A percentile compares a stretch with the other conserved stretches of the same genome.
phyloP scores from a whole-genome alignment of 2,113 vertebrate species.

The Eolophus roseicapilla region DNA sequence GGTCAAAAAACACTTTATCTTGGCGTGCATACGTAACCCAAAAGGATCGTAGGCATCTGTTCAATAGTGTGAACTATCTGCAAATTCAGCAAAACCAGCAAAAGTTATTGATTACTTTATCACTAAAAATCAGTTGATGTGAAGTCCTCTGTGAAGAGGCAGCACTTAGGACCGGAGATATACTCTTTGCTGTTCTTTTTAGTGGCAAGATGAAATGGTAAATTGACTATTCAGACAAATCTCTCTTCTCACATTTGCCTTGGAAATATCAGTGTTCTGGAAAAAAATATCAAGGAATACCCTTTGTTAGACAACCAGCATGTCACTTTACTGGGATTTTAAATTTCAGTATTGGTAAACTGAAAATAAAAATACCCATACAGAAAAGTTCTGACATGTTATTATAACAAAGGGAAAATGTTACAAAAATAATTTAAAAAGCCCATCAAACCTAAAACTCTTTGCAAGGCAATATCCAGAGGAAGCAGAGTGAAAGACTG shows the following conservation, averaged over 20 bases:
- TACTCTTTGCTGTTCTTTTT: not conserved
- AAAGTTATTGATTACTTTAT: conserved; percentile 24
- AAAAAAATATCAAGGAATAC: not conserved
- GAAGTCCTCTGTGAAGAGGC: conserved; percentile 18
- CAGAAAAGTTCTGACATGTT: not conserved
- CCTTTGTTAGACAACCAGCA: not conserved
- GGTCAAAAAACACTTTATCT: conserved; percentile 21
- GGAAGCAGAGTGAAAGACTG: not conserved
- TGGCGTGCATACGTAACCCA: not conserved
- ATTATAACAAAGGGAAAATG: not conserved
- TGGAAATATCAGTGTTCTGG: conserved; percentile 7
- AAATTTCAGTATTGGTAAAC: not conserved
- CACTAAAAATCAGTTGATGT: conserved; percentile 59
- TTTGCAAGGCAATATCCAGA: not conserved
- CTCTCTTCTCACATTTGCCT: conserved; percentile 15
- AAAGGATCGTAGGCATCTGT: not conserved
- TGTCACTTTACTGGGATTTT: not conserved
- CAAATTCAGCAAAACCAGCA: conserved; percentile 28
- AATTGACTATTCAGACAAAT: conserved; percentile 44
- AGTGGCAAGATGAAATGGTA: conserved; percentile 9
- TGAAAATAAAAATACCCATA: not conserved
- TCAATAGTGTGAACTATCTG: not conserved
- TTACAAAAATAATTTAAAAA: not conserved
- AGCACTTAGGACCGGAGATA: not conserved
- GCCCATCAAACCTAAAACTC: not conserved